Conservation (phyloP, 2,113 vertebrate genomes). For the Ibidorhyncha struthersii region DNA sequence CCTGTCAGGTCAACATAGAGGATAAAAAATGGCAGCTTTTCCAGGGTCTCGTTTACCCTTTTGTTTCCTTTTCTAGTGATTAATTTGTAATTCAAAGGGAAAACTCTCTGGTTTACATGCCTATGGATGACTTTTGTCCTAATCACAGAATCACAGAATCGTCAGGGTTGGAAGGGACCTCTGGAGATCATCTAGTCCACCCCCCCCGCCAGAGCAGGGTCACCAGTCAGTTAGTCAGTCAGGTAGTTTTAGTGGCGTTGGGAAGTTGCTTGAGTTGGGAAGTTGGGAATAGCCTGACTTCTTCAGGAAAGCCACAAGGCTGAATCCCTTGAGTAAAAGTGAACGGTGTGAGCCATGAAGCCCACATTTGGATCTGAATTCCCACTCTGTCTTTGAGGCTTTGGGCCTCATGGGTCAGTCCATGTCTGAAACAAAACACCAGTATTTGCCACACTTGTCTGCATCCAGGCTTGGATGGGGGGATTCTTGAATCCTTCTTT, state of each 20-base stretch:
- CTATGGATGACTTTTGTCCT: not conserved
- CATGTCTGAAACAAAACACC: not conserved
- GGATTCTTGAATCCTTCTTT: not conserved
- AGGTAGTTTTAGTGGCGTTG: not conserved
- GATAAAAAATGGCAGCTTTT: not conserved
- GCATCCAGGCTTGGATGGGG: not conserved
- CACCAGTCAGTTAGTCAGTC: too few species aligned
- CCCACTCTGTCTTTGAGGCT: not conserved
- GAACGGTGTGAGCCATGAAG: not conserved
- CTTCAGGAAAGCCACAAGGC: not conserved
- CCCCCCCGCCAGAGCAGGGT: too few species aligned
- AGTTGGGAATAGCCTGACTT: not conserved
- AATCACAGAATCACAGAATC: too few species aligned
- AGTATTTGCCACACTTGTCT: not conserved
- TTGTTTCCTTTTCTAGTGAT: not conserved
- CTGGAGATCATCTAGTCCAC: too few species aligned
- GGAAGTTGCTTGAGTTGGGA: not conserved
- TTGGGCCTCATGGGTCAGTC: not conserved
- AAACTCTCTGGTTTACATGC: not conserved
- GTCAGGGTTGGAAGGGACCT: too few species aligned
- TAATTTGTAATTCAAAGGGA: not conserved
- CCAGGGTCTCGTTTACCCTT: not conserved
- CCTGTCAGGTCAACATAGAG: not conserved
- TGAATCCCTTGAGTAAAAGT: not conserved
- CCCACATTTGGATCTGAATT: not conserved